Evolutionary conservation across 1,140 invertebrate genomes (phyloP).

Genomic region (Bicyclus anynana): DNA sequence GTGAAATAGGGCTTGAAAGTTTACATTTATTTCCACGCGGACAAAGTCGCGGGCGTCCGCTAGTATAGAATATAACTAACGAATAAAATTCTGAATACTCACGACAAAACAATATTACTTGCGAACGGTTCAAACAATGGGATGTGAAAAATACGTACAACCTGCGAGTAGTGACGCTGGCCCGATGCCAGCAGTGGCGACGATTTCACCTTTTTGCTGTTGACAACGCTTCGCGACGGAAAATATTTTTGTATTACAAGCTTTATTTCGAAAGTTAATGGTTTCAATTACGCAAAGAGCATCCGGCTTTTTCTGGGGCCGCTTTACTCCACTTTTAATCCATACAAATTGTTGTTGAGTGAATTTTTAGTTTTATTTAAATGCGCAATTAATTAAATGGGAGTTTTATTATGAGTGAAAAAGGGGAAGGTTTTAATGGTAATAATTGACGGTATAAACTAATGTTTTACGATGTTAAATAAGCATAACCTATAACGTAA

Average conservation of each 20-base stretch:
- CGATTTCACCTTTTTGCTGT: constrained; percentile 37
- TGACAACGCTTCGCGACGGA: constrained; percentile 24
- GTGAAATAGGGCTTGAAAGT: too few relatives aligned
- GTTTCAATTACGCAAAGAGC: constrained; percentile 16
- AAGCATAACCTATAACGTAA: too few relatives aligned
- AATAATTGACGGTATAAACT: too few relatives aligned
- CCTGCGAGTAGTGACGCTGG: constrained; percentile 27
- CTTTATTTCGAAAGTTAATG: constrained; percentile 10
- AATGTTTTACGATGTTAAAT: too few relatives aligned
- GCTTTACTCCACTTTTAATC: neutral
- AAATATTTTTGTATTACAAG: constrained; percentile 27
- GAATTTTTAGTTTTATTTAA: too few relatives aligned
- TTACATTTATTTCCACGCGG: too few relatives aligned
- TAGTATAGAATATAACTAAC: too few relatives aligned
- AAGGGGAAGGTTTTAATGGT: too few relatives aligned
- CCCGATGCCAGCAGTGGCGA: constrained; percentile 32
- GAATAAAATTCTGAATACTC: constrained; percentile 5
- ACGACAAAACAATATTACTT: constrained; percentile 23
- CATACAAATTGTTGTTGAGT: neutral
- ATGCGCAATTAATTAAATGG: neutral
- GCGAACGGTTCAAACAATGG: constrained; percentile 23
- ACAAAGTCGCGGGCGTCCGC: too few relatives aligned
- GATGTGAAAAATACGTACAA: constrained; percentile 24
- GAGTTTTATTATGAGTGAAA: too few relatives aligned
- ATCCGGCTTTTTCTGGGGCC: neutral